Evolutionary conservation across 2,797 vertebrate species (phyloP).

Genomic region (Tadarida brasiliensis): DNA sequence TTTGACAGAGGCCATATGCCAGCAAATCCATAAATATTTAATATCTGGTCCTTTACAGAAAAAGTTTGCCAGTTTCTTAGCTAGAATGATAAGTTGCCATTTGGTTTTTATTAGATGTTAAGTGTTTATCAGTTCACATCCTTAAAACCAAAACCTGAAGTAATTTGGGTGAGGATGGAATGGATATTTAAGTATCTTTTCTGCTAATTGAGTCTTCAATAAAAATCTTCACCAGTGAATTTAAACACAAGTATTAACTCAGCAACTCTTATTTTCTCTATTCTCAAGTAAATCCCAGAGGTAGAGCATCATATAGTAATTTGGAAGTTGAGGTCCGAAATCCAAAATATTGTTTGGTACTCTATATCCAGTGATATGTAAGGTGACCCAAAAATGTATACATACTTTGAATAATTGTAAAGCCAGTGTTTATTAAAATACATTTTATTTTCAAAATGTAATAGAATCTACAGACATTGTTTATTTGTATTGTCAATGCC

Average conservation of each 20-base stretch:
- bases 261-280: neutral
- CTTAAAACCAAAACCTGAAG: neutral
- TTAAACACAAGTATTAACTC: constrained; percentile 52
- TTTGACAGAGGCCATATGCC: neutral
- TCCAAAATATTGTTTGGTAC: constrained; percentile 33
- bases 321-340: constrained; percentile 20
- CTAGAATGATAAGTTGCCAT: constrained; percentile 1
- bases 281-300: neutral
- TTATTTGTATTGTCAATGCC: too few species aligned
- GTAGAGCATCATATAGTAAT: neutral
- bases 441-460: too few species aligned
- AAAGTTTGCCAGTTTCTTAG: constrained; percentile 1
- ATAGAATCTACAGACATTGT: too few species aligned
- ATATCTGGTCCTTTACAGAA: too few species aligned
- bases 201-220: constrained; percentile 51
- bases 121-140: neutral
- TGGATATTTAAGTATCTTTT: constrained; percentile 51
- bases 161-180: constrained; percentile 42
- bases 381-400: too few species aligned
- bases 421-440: too few species aligned
- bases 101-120: constrained; percentile 20
- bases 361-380: neutral
- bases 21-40: constrained; percentile 41
- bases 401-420: too few species aligned
- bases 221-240: neutral